Base-by-base conservation (phyloP, 2,113 vertebrate species). In the Cryptomyrus ogoouensis region DNA sequence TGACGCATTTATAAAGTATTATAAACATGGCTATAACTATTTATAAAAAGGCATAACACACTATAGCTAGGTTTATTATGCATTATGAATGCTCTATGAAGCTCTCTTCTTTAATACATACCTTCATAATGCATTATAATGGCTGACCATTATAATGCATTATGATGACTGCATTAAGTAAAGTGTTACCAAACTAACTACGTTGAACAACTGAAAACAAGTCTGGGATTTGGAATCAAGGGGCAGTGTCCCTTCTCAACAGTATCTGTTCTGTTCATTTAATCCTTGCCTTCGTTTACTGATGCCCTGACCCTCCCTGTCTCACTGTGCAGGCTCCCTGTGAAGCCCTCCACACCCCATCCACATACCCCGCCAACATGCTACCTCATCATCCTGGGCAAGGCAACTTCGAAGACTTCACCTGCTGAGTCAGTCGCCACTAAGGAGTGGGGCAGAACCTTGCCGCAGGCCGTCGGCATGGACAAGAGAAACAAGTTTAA, bases 371-470 rank as follows among this genome's bases (percentile, higher is more conserved):
- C 88, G 98, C 97, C 95, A 99, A 99, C 97, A 99, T 99, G 97
- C 97, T 99, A 98, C 98, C 98, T 98, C 98, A 99, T 90, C 98
- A 99, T 95, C 97, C 98, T 0, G 98, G 95, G 92, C 97, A 98
- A 96, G 97, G 97, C 92, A 99, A 98, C 92, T 99, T 99, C 90
- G 98, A 99, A 94, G 98, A 99, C 96, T 99, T 99, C 96, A 99
- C 98, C 93, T 99, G 98, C 96, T 99, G 97, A 98, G 94, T 91
- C 62, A 89, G 83, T 80, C 66, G 9, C 50, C 89, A 88, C 62
- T 56, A 24, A 62, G 66, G 77, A 21, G 49, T 49, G 88, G 46
- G 56, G 44, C 50, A 39, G 86, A 31, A 39, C 62, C 42, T 49
- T 84, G 83, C 52, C 21, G 31, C 7, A 1, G 24, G 84, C 52